Evolutionary conservation across 2,888 invertebrate genomes (phyloP).

Genomic region (Quadroppia sp.): DNA sequence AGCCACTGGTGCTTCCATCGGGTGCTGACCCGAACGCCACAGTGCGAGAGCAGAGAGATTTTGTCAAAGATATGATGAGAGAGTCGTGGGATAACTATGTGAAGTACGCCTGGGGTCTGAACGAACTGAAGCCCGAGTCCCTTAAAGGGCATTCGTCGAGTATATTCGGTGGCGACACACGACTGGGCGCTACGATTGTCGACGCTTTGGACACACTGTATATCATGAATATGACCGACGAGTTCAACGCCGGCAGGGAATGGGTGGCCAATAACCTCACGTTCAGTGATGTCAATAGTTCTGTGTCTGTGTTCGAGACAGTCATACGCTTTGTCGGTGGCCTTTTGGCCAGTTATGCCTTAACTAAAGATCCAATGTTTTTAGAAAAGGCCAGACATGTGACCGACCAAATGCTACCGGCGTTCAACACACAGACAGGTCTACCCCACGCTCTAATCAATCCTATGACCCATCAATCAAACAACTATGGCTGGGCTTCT

Average conservation of each 20-base stretch:
- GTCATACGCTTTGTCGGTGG: slow-evolving; percentile 98
- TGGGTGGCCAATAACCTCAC: slow-evolving; percentile 92
- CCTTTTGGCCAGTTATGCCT: slow-evolving; percentile 81
- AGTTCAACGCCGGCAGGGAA: slow-evolving; percentile 85
- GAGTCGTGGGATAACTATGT: slow-evolving; percentile 98
- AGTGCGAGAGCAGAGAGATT: slow-evolving; percentile 12
- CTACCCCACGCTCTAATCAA: slow-evolving; percentile 93
- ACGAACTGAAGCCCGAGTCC: slow-evolving; percentile 87
- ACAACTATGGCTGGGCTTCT: slow-evolving; percentile 96
- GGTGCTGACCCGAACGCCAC: slow-evolving; percentile 32
- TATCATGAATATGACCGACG: slow-evolving; percentile 90
- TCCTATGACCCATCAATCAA: slow-evolving; percentile 54
- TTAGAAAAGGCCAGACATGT: slow-evolving; percentile 85
- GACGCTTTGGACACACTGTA: slow-evolving; percentile 95
- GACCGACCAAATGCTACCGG: slow-evolving; percentile 88
- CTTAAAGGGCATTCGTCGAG: slow-evolving; percentile 76
- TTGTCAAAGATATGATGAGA: slow-evolving; percentile 87
- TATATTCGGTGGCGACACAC: slow-evolving; percentile 43
- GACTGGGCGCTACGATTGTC: slow-evolving; percentile 76
- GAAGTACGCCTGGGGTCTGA: slow-evolving; percentile 96
- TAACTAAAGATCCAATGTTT: slow-evolving; percentile 93
- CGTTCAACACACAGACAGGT: slow-evolving; percentile 95
- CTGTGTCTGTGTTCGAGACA: slow-evolving; percentile 95
- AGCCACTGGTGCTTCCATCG: slow-evolving; percentile 1
- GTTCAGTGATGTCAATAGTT: slow-evolving; percentile 67